Percentiles rank a stretch among this genome's conserved stretches.
Conservation (phyloP, 2,888 invertebrate species). For the Neoaliturus tenellus region DNA sequence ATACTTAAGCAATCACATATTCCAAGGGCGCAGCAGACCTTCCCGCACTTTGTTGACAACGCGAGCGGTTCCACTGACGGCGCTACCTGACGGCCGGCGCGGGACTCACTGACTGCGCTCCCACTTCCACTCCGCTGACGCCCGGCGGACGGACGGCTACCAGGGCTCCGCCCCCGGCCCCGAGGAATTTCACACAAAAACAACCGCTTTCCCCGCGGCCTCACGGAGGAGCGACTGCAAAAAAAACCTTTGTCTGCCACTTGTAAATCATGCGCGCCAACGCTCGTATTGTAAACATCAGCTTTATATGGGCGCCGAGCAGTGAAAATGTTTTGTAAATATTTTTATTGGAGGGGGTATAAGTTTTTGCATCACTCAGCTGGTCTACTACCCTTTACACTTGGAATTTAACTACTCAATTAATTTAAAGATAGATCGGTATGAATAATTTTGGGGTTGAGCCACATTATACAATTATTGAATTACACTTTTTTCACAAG, state of each 20-base stretch:
- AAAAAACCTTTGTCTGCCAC: background rate
- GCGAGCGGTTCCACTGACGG: background rate
- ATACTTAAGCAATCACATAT: background rate
- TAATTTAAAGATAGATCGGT: no score
- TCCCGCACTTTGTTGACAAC: background rate
- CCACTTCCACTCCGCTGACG: background rate
- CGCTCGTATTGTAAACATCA: background rate
- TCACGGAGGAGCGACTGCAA: background rate
- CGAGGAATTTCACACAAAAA: constrained; percentile 42
- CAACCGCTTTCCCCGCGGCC: constrained; percentile 37
- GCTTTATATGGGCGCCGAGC: background rate
- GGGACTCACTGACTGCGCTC: background rate
- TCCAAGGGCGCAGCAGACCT: background rate
- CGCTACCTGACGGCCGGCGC: background rate
- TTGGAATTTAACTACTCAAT: no score
- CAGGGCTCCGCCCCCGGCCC: constrained; percentile 33
- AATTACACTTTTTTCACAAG: no score
- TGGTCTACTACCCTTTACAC: no score
- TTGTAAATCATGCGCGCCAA: constrained; percentile 6
- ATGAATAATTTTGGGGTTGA: no score
- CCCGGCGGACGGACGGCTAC: background rate
- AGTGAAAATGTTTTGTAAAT: background rate
- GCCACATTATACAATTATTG: no score
- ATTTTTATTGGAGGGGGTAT: background rate
- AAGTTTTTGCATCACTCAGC: no score